These are phyloP conservation scores for Prunella fulvescens DNA, from an alignment of 2,113 vertebrate species.

Conservation along the genomic window DNA sequence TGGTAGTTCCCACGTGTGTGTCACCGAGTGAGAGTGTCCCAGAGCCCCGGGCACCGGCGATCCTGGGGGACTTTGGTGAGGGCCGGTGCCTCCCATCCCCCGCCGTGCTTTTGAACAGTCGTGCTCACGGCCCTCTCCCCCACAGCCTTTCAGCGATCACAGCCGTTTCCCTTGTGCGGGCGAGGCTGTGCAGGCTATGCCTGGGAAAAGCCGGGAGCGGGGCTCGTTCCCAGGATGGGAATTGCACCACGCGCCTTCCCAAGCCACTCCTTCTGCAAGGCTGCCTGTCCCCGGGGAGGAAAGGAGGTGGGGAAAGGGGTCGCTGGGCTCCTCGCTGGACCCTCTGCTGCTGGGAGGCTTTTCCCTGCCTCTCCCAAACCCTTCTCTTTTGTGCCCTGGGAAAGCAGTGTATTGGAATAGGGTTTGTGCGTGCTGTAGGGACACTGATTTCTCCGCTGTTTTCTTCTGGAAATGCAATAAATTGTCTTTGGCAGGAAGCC, in stretches of 20 bases:
- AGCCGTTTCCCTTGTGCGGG: neutral
- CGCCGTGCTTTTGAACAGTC: fast-evolving
- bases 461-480: constrained; percentile 51
- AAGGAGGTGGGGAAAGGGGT: neutral
- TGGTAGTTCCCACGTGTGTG: fast-evolving
- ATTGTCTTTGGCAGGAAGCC: constrained; percentile 19
- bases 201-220: neutral
- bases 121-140: neutral
- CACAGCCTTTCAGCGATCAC: neutral
- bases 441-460: neutral
- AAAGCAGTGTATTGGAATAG: neutral
- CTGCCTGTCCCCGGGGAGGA: neutral
- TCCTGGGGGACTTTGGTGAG: neutral
- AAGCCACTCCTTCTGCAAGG: neutral
- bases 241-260: neutral
- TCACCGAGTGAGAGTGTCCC: neutral
- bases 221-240: constrained; percentile 1
- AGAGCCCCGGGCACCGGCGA: fast-evolving
- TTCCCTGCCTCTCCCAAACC: neutral
- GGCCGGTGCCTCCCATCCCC: neutral
- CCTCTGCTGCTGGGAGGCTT: neutral
- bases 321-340: fast-evolving
- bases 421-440: neutral
- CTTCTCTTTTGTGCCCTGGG: neutral
- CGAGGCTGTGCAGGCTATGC: neutral